Percentiles rank a stretch among this genome's conserved stretches.
Conservation (phyloP, 2,888 invertebrate species). For the Drosophila paramelanica region DNA sequence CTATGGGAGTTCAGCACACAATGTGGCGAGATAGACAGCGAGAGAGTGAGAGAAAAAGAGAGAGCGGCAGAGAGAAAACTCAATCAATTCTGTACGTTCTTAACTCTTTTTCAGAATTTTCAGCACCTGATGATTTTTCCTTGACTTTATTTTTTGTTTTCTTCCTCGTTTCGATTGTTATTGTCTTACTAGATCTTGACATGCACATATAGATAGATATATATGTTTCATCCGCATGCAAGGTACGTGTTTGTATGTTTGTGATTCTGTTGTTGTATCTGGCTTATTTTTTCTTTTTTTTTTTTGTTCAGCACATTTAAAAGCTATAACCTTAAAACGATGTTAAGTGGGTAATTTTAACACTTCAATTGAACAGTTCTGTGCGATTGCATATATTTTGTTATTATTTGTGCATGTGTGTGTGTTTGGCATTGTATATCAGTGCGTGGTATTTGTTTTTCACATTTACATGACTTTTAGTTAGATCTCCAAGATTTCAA, state of each 20-base stretch:
- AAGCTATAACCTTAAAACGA: conserved; percentile 74
- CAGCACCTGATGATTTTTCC: conserved; percentile 1
- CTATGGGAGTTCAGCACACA: conserved; percentile 9
- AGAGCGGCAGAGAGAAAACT: background rate
- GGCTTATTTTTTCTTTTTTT: conserved; percentile 15
- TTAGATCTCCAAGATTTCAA: conserved; percentile 20
- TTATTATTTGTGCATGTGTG: conserved; percentile 1
- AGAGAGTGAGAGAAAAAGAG: too few species aligned
- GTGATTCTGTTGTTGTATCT: conserved; percentile 4
- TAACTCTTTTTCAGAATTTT: background rate
- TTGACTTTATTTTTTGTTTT: background rate
- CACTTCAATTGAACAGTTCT: conserved; percentile 77
- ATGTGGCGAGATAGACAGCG: background rate
- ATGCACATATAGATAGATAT: conserved; percentile 7
- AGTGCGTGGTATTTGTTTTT: conserved; percentile 70
- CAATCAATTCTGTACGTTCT: background rate
- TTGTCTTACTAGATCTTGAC: conserved; percentile 1
- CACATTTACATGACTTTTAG: conserved; percentile 58
- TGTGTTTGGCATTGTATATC: conserved; percentile 26
- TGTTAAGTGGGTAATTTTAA: conserved; percentile 79
- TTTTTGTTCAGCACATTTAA: conserved; percentile 56
- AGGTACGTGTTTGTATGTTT: conserved; percentile 30
- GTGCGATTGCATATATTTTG: conserved; percentile 31
- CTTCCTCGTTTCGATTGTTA: background rate
- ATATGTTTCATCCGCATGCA: conserved; percentile 25